Evolutionary conservation across 2,113 vertebrate genomes (phyloP).

Genomic region (Xiphophorus maculatus): DNA sequence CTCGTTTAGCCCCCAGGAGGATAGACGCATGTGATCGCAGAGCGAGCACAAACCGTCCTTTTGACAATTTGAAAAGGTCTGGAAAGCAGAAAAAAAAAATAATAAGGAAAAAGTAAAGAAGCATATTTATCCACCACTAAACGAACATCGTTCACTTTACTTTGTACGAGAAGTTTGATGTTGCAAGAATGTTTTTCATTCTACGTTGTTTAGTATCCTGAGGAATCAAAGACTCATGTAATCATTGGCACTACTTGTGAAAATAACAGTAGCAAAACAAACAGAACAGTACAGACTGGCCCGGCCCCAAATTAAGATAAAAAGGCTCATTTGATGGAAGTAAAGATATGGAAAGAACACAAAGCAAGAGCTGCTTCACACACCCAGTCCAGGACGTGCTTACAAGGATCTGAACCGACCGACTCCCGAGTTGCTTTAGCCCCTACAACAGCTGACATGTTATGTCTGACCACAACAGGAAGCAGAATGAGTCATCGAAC

Average conservation of each 20-base stretch:
- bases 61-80: constrained; percentile 14
- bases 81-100: neutral
- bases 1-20: constrained; percentile 31
- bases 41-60: constrained; percentile 44
- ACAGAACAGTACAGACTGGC: constrained; percentile 1
- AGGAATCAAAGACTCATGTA: constrained; percentile 2
- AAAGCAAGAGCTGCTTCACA: neutral
- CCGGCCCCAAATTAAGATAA: constrained; percentile 18
- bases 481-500: constrained; percentile 40
- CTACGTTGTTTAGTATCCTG: neutral
- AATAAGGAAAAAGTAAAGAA: neutral
- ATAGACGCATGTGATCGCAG: constrained; percentile 25
- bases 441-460: constrained; percentile 33
- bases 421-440: constrained; percentile 7
- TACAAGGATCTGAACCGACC: constrained; percentile 8
- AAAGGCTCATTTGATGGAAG: neutral
- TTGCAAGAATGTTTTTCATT: neutral
- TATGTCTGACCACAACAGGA: constrained; percentile 34
- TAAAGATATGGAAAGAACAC: neutral
- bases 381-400: constrained; percentile 13
- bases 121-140: neutral
- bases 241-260: neutral
- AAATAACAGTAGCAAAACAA: neutral
- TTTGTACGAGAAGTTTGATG: neutral
- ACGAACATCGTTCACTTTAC: neutral